Evolutionary conservation across 2,888 invertebrate species (phyloP).

Genomic region (Neoascia interrupta): DNA sequence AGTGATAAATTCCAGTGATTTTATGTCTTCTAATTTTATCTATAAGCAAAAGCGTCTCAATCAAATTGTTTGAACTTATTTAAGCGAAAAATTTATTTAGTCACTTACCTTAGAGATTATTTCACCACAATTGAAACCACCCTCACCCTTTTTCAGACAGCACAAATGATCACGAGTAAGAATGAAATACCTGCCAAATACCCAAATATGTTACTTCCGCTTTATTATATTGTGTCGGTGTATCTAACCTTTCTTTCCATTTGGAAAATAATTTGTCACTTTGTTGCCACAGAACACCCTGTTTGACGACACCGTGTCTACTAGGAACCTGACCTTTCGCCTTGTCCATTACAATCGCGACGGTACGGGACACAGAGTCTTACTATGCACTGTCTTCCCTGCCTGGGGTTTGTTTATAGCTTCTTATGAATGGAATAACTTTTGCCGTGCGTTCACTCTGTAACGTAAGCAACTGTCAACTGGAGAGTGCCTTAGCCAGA

Average conservation of each 20-base stretch:
- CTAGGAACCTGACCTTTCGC: conserved; percentile 44
- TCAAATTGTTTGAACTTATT: neutral
- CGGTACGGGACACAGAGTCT: conserved; percentile 21
- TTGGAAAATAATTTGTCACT: conserved; percentile 59
- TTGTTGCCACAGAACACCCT: conserved; percentile 62
- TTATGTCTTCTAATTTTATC: conserved; percentile 61
- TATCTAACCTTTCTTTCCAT: conserved; percentile 59
- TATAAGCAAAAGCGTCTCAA: conserved; percentile 7
- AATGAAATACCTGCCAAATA: conserved; percentile 47
- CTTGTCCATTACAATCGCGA: conserved; percentile 33
- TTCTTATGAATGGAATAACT: conserved; percentile 42
- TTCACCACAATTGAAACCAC: conserved; percentile 57
- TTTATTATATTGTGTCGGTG: neutral
- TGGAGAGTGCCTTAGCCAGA: conserved; percentile 19
- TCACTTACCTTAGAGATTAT: conserved; percentile 56
- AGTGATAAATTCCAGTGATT: conserved; percentile 54
- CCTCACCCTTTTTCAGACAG: conserved; percentile 58
- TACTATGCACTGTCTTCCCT: conserved; percentile 23
- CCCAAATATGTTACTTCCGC: conserved; percentile 37
- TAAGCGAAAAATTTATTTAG: too few species aligned
- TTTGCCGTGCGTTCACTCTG: conserved; percentile 45
- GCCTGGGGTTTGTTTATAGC: neutral
- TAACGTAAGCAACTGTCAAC: conserved; percentile 65
- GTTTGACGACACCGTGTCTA: conserved; percentile 66
- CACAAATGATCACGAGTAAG: conserved; percentile 59